phyloP scores from a whole-genome alignment of 2,888 invertebrate species.

The Drosophila meridionalis region DNA sequence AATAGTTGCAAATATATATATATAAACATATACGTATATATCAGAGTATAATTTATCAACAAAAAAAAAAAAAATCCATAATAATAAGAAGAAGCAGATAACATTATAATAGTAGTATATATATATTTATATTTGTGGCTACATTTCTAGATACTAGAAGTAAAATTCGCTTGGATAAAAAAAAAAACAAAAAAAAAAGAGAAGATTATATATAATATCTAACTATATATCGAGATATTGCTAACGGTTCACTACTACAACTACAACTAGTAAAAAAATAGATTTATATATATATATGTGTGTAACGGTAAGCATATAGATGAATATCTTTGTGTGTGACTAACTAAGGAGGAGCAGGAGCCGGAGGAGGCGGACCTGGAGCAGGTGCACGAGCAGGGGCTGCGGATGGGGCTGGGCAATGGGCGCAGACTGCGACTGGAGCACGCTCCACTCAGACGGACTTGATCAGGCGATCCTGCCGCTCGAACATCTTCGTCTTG shows the following conservation, averaged over 20 bases:
- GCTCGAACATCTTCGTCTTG: constrained; percentile 79
- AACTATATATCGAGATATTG: constrained; percentile 20
- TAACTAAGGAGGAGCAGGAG: constrained; percentile 14
- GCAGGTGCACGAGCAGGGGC: neutral
- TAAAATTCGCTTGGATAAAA: constrained; percentile 22
- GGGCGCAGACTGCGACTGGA: neutral
- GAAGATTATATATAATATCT: neutral
- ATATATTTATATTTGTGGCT: constrained; percentile 24
- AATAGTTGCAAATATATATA: constrained; percentile 12
- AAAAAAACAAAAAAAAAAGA: constrained; percentile 1
- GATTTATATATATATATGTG: constrained; percentile 6
- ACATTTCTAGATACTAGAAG: constrained; percentile 63
- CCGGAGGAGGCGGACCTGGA: neutral
- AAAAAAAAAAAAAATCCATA: neutral
- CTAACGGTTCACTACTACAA: constrained; percentile 19
- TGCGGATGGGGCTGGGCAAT: neutral
- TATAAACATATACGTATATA: no score
- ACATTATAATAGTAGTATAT: neutral
- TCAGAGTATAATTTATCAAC: constrained; percentile 15
- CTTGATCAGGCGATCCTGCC: constrained; percentile 83
- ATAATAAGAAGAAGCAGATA: constrained; percentile 11
- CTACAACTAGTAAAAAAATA: constrained; percentile 52
- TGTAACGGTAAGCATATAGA: constrained; percentile 23
- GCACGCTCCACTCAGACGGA: constrained; percentile 75
- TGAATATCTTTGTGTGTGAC: constrained; percentile 50